Base-by-base conservation (phyloP, 2,888 invertebrate genomes). In the Plebejus melissa region DNA sequence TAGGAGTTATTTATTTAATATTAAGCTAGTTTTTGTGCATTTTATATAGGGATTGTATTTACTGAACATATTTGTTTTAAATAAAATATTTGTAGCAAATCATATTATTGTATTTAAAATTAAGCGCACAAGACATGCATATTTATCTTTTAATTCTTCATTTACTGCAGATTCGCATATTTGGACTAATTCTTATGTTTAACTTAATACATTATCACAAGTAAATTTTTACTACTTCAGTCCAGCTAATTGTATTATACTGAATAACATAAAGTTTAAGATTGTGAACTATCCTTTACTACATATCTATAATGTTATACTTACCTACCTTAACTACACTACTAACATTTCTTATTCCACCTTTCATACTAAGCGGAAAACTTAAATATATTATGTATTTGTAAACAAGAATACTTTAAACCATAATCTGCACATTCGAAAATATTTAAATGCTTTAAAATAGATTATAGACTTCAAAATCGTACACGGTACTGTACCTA, bases 1-100 rank as follows among this genome's bases (percentile, higher is more conserved):
- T 83, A 79, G 83, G 83, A 90, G 84, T 90, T 88, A 91, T 90
- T 91, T 90, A 91, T 91, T 90, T 87, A 78, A 75, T 82, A 83
- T 81, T 89, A 88, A 88, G 86, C 83, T 80, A 79, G 32, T 72
- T 41, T 84, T 88, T 87, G 22, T 90, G 90, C 90, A 91, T 92
- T 92, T 87, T 85, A 83, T 87, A 87, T 86, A 86, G 84, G 86
- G 81, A 87, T 88, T 87, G 82, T 87, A 88, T 86, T 87, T 83
- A 77, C 86, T 84, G 85, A 87, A 84, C 81, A 83, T 81, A 81
- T 80, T 86, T 83, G 83, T 84, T 87, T 87, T 88, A 86, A 84
- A 83, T 86, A 80, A 54, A 54, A 87, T 84, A 81, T 82, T 84
- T 81, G 79, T 77, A 76, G 79, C 78, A 78, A 69, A 74, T 69